phyloP scores from a whole-genome alignment of 2,797 vertebrate species.

The Psittacula echo region DNA sequence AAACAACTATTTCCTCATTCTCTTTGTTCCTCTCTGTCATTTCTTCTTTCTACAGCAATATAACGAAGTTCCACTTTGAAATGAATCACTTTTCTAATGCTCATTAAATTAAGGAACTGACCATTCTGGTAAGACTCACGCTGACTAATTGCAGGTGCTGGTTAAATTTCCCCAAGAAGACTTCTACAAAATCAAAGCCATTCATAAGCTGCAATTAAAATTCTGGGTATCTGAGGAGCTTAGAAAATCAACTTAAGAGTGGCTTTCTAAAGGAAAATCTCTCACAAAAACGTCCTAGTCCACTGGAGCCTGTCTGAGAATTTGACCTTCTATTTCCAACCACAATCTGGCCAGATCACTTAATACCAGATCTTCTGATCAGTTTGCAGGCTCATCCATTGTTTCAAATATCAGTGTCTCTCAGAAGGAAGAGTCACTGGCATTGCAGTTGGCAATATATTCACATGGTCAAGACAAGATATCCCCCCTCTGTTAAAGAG shows the following conservation, averaged over 20 bases:
- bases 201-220: constrained; percentile 23
- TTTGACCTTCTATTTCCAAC: constrained; percentile 13
- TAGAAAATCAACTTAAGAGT: not conserved
- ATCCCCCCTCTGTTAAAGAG: not conserved
- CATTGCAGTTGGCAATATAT: not conserved
- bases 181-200: constrained; percentile 26
- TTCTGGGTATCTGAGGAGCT: constrained; percentile 5
- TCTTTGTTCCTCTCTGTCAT: constrained; percentile 57
- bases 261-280: not conserved
- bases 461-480: not conserved
- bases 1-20: constrained; percentile 56
- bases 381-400: not conserved
- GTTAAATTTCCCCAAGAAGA: constrained; percentile 52
- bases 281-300: not conserved
- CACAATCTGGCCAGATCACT: not conserved
- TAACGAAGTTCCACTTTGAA: constrained; percentile 67
- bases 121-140: constrained; percentile 51
- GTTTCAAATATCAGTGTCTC: not conserved
- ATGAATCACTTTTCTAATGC: constrained; percentile 64
- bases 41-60: constrained; percentile 52
- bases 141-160: constrained; percentile 64
- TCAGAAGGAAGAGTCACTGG: not conserved
- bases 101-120: constrained; percentile 66
- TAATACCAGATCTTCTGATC: not conserved
- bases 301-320: not conserved